A percentile compares a stretch with the other conserved stretches of the same genome.
These are phyloP conservation scores for Ornithorhynchus anatinus DNA, from an alignment of 2,113 vertebrate genomes.

Conservation along the genomic window DNA sequence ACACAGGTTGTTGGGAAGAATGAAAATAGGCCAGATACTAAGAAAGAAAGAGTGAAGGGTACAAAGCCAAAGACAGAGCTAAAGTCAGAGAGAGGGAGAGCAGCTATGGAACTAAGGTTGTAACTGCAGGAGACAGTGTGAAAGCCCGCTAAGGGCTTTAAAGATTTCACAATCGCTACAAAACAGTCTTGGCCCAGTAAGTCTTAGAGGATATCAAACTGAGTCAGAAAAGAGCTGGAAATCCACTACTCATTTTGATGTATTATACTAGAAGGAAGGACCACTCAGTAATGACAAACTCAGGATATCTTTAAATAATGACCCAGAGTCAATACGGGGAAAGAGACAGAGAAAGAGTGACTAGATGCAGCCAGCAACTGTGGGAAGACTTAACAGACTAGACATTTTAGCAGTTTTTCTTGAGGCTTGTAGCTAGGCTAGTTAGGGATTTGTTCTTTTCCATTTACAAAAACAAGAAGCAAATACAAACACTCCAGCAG, in stretches of 20 bases:
- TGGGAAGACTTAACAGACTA: background rate
- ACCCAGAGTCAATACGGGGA: background rate
- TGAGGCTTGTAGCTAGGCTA: background rate
- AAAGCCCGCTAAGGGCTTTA: no score
- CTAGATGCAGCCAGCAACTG: background rate
- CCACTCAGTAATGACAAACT: conserved; percentile 31
- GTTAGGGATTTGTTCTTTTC: background rate
- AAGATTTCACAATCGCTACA: no score
- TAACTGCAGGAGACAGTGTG: no score
- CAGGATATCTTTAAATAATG: background rate
- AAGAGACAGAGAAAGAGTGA: background rate
- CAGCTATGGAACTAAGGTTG: no score
- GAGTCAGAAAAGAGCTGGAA: background rate
- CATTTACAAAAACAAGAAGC: background rate
- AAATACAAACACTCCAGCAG: background rate
- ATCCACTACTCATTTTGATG: conserved; percentile 5
- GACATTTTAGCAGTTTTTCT: background rate
- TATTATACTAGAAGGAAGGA: conserved; percentile 14
- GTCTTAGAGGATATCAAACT: background rate
- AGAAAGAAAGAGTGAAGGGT: no score
- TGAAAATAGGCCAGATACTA: no score
- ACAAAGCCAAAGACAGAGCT: no score
- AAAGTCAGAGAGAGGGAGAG: no score
- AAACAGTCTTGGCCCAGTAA: no score
- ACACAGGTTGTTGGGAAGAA: no score